A percentile compares a stretch with the other conserved stretches of the same genome.
These are phyloP conservation scores for Antennarius striatus DNA, from an alignment of 2,113 vertebrate genomes.

Conservation along the genomic window DNA sequence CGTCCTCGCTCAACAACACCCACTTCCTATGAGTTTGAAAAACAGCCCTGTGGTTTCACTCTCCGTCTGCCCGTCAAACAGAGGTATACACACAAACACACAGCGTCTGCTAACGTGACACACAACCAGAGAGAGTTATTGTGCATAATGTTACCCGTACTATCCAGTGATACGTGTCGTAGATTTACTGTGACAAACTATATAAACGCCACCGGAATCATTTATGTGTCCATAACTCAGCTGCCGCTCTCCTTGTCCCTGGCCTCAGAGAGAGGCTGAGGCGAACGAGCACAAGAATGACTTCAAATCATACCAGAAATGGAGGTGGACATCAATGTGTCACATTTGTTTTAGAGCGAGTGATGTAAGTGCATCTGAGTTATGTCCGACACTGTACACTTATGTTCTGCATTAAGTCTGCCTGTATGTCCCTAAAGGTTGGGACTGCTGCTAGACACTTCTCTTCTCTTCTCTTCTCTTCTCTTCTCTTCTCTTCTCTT, in stretches of 20 bases:
- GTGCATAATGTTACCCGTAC: conserved; percentile 40
- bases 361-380: conserved; percentile 50
- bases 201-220: conserved; percentile 49
- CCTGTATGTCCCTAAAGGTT: conserved; percentile 25
- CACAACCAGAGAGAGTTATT: conserved; percentile 51
- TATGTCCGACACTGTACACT: conserved; percentile 41
- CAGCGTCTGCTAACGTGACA: conserved; percentile 68
- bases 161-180: background rate
- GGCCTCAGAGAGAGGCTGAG: conserved; percentile 27
- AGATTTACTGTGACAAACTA: conserved; percentile 63
- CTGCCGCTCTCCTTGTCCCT: conserved; percentile 9
- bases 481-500: conserved; percentile 8
- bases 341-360: conserved; percentile 54
- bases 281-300: conserved; percentile 39
- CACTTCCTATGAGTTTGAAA: conserved; percentile 78
- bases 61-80: conserved; percentile 62
- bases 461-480: conserved; percentile 5
- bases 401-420: conserved; percentile 18
- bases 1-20: conserved; percentile 74
- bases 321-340: conserved; percentile 52
- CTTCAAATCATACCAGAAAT: conserved; percentile 52
- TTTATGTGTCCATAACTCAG: conserved; percentile 48
- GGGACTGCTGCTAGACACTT: background rate
- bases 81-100: conserved; percentile 31
- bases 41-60: conserved; percentile 74